Conservation (phyloP, 2,797 vertebrate genomes). For the Ibycter americanus region DNA sequence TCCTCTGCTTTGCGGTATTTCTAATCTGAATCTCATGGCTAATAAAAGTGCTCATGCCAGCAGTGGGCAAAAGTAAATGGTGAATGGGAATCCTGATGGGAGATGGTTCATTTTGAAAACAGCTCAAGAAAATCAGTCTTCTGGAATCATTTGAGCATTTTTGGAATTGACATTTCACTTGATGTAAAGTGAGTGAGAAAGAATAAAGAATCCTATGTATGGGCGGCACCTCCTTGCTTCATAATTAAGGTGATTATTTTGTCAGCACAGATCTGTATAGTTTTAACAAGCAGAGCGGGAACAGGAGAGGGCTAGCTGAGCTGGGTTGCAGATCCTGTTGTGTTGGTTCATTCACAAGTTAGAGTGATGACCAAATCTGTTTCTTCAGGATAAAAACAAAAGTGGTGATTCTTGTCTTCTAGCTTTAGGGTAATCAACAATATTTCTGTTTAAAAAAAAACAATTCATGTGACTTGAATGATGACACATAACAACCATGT, state of each 20-base stretch:
- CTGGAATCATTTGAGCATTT: background rate
- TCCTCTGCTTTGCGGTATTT: background rate
- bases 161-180: background rate
- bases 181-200: background rate
- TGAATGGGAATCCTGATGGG: background rate
- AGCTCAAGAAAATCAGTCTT: background rate
- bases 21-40: background rate
- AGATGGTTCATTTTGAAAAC: background rate
- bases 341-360: background rate
- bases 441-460: background rate
- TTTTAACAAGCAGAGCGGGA: background rate
- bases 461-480: background rate
- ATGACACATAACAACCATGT: fast-evolving
- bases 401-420: background rate
- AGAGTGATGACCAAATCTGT: background rate
- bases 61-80: background rate
- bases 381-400: background rate
- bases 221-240: background rate
- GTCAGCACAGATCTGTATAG: background rate
- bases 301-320: background rate
- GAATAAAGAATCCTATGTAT: background rate
- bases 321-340: background rate
- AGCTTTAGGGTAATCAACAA: background rate
- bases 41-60: background rate
- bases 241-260: background rate